Percentiles rank a stretch among this genome's conserved stretches.
Conservation (phyloP, 1,140 invertebrate species). For the Radopholus similis region DNA sequence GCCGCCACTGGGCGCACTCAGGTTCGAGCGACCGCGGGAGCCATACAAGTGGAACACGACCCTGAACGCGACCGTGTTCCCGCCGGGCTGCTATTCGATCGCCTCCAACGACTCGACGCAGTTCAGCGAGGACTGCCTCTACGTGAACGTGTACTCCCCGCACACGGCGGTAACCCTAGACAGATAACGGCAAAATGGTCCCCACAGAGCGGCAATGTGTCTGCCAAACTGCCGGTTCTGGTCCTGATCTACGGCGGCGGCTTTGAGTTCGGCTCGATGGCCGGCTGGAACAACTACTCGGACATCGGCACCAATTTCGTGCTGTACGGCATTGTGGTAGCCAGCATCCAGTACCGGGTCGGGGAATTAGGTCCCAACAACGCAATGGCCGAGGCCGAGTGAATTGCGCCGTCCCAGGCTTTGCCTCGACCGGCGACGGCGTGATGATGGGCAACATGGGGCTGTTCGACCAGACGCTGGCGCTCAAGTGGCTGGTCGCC, state of each 20-base stretch:
- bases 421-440: conserved; percentile 6
- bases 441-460: conserved; percentile 9
- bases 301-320: conserved; percentile 41
- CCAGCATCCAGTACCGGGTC: conserved; percentile 40
- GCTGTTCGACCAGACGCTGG: conserved; percentile 4
- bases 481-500: background rate
- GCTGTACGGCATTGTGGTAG: conserved; percentile 35
- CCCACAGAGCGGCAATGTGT: background rate
- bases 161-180: background rate
- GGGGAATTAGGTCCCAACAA: too few species aligned
- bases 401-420: too few species aligned
- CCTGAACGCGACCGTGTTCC: conserved; percentile 19
- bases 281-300: conserved; percentile 6
- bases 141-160: conserved; percentile 89
- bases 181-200: too few species aligned
- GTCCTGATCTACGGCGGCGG: conserved; percentile 43
- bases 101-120: background rate
- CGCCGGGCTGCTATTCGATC: conserved; percentile 3
- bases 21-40: too few species aligned
- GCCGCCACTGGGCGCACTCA: too few species aligned
- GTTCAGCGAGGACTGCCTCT: conserved; percentile 80
- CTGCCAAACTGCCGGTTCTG: conserved; percentile 12
- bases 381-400: too few species aligned
- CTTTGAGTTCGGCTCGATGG: conserved; percentile 16
- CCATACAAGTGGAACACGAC: too few species aligned